A percentile compares a stretch with the other conserved stretches of the same genome.
Evolutionary conservation across 2,797 vertebrate genomes (phyloP).

Genomic region (Chaetophractus vellerosus): DNA sequence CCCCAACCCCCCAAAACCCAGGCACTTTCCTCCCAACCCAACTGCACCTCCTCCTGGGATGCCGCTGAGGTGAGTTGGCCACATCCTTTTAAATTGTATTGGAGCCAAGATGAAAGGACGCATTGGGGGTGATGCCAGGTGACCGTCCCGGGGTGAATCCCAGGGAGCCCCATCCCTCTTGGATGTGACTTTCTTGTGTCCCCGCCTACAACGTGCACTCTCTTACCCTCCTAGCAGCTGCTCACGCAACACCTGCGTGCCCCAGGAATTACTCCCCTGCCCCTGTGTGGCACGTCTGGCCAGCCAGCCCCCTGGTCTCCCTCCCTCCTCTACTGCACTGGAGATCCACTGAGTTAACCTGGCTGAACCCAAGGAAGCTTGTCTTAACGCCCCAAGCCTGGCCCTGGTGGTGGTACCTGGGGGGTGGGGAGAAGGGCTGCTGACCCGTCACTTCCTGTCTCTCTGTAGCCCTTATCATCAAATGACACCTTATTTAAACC

Average conservation of each 20-base stretch:
- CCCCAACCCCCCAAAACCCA: neutral
- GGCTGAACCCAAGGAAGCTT: neutral
- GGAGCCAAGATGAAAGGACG: neutral
- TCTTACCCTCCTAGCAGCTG: neutral
- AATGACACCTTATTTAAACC: neutral
- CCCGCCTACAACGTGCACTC: neutral
- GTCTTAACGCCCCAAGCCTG: neutral
- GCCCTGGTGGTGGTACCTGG: neutral
- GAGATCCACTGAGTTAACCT: neutral
- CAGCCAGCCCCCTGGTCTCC: neutral
- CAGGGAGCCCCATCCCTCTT: neutral
- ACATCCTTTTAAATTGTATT: neutral
- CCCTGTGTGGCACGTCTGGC: neutral
- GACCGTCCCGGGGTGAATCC: neutral
- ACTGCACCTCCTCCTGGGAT: neutral
- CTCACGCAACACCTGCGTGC: neutral
- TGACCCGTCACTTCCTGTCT: neutral
- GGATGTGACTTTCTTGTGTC: neutral
- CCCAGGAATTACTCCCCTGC: neutral
- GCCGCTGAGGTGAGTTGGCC: neutral
- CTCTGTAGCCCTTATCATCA: neutral
- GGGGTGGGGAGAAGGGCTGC: neutral
- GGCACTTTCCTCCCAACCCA: neutral
- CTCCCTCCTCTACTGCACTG: neutral
- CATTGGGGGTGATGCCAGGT: neutral